Evolutionary conservation across 2,797 vertebrate species (phyloP).

Genomic region (Antrozous pallidus): DNA sequence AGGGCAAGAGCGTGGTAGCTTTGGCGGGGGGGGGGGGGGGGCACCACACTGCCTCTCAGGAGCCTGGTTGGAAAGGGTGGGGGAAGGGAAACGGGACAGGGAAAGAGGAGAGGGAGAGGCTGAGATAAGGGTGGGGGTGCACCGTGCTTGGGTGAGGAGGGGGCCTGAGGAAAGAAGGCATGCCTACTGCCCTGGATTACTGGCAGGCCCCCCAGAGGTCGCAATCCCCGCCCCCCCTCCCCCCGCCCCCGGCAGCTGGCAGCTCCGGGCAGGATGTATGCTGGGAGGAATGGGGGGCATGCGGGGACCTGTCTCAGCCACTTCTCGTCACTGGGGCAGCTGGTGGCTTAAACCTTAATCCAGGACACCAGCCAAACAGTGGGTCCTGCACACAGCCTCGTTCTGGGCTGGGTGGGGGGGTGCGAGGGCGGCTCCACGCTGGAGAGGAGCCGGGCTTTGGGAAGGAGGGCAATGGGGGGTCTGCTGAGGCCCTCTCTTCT

Average conservation of each 20-base stretch:
- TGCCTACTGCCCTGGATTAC: background rate
- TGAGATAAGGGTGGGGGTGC: background rate
- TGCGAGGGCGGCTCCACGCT: background rate
- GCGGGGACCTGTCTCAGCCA: constrained; percentile 74
- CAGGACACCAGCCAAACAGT: constrained; percentile 77
- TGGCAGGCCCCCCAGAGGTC: background rate
- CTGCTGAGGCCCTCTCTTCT: background rate
- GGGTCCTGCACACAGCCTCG: constrained; percentile 73
- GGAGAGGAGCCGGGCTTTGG: background rate
- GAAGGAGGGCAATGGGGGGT: background rate
- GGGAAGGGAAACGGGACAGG: constrained; percentile 2
- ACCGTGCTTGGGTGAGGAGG: background rate
- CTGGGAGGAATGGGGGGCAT: constrained; percentile 49
- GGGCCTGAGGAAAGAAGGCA: background rate
- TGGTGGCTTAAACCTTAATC: constrained; percentile 85
- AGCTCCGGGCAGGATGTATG: constrained; percentile 61
- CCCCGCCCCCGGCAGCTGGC: constrained; percentile 58
- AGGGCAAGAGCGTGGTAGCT: background rate
- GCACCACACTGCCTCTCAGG: background rate
- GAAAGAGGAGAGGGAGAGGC: constrained; percentile 23
- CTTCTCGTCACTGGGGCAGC: constrained; percentile 78
- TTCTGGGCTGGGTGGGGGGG: background rate
- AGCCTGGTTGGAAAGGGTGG: background rate
- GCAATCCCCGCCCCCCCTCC: background rate
- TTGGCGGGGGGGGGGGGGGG: background rate